phyloP scores from a whole-genome alignment of 2,113 vertebrate genomes.

The Pholis gunnellus region DNA sequence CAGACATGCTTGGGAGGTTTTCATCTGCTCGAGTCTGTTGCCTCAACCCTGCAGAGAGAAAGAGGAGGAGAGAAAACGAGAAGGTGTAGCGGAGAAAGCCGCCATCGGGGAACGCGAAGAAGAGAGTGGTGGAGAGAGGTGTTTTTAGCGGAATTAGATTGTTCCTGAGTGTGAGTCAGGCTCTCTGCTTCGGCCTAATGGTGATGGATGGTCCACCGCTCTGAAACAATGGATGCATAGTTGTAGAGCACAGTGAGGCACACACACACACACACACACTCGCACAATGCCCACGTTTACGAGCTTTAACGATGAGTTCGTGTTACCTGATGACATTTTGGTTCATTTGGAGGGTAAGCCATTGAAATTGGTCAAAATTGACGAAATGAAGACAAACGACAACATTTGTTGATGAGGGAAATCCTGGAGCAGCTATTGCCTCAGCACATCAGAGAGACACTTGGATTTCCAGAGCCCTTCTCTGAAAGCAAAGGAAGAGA shows the following conservation, averaged over 20 bases:
- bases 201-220: conserved; percentile 77
- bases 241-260: conserved; percentile 34
- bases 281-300: conserved; percentile 12
- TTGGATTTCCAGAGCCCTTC: background rate
- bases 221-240: conserved; percentile 75
- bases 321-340: conserved; percentile 13
- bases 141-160: conserved; percentile 80
- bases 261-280: conserved; percentile 7
- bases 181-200: conserved; percentile 72
- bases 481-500: background rate
- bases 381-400: background rate
- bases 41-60: conserved; percentile 70
- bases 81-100: conserved; percentile 53
- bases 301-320: background rate
- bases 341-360: background rate
- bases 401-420: background rate
- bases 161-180: conserved; percentile 78
- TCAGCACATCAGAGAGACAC: background rate
- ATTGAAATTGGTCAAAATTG: background rate
- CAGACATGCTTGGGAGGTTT: conserved; percentile 79
- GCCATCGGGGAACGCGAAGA: conserved; percentile 62
- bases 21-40: conserved; percentile 75
- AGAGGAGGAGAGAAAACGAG: conserved; percentile 56
- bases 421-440: background rate
- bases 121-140: conserved; percentile 64